Evolutionary conservation across 2,888 invertebrate genomes (phyloP), one percentile per base, ranked within the genome.

Genomic region (Sphaerophoria taeniata): DNA sequence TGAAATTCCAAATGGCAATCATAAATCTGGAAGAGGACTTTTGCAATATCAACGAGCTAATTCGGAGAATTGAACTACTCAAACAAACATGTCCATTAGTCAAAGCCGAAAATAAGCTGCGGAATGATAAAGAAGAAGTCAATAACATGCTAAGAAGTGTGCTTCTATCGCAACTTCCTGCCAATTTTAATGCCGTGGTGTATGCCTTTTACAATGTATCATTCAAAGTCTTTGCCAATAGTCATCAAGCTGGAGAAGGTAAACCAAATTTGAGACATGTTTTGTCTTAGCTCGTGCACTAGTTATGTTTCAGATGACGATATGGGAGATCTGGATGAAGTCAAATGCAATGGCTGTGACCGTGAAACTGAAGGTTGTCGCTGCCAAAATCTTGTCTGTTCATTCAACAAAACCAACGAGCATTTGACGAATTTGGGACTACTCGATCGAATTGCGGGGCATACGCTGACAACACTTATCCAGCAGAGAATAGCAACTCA

Each of bases 401-500:
- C 94, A 82, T 96, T 96, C 88, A 94, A 95, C 90, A 95, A 95
- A 87, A 95, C 96, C 3, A 98, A 98, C 90, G 94, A 94, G 91
- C 95, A 95, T 91, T 92, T 97, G n/a, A 94, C 95, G 88, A 95
- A 96, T 89, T 92, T 98, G 88, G 95, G 95, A 79, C 92, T 98
- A 60, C 91, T 98, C 63, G 98, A 98, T 90, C 94, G 97, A 88
- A 92, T 98, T 45, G 95, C 97, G 3, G 97, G 97, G 0, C 96
- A 97, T 90, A 95, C 97, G 0, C 93, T 98, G 9, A 97, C 97
- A 1, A 94, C 94, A 79, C 94, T 98, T 70, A 96, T 98, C 84
- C 96, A 97, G 90, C 93, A 95, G 88, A 94, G 96, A 88, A 98
- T 98, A 87, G 95, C 96, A 90, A 94, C 94, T 87, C 96, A 98